Evolutionary conservation across 2,113 vertebrate genomes (phyloP), one percentile per base, ranked within the genome.

Genomic region (Thalassarche chlororhynchos): DNA sequence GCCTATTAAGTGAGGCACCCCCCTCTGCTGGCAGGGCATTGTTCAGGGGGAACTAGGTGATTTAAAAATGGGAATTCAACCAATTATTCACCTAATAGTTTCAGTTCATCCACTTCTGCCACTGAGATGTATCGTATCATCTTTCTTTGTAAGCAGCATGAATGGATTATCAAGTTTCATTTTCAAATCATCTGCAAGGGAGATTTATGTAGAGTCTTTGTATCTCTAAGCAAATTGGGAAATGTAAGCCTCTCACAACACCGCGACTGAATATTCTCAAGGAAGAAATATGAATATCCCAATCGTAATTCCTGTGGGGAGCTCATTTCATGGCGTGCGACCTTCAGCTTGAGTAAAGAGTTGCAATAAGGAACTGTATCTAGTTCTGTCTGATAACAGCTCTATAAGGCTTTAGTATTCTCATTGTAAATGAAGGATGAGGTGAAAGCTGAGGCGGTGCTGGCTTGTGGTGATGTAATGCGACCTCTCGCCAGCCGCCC

Each of bases 291-390:
- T 3, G 14, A 68, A 17, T 40, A 58, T 44, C 51, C 85, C 70
- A 1, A 4, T 26, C 40, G 23, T 5, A 5, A 28, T 61, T 79
- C 65, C 83, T 5, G 28, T 0, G 42, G 23, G 74, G 49, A 40
- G 57, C 40, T 66, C 15, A 3, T 24, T n/a, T 38, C 31, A 4
- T 0, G 57, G 51, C 70, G 2, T 1, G 26, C 23, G 34, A 28
- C 72, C 64, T 61, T 18, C 72, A 9, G 21, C 61, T 9, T 2
- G 42, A n/a, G 44, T 1, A 0, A 9, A 20, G 81, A 40, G 84
- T 12, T 10, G 70, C 28, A 0, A 2, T 2, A 0, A 3, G 60
- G 55, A 42, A 1, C 20, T 1, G 58, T 2, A 3, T 5, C 38
- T 12, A 1, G 17, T 5, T 15, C n/a, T 2, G 46, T 1, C 18